A percentile compares a stretch with the other conserved stretches of the same genome.
Conservation (phyloP, 2,888 invertebrate genomes). For the Meliscaeva auricollis region DNA sequence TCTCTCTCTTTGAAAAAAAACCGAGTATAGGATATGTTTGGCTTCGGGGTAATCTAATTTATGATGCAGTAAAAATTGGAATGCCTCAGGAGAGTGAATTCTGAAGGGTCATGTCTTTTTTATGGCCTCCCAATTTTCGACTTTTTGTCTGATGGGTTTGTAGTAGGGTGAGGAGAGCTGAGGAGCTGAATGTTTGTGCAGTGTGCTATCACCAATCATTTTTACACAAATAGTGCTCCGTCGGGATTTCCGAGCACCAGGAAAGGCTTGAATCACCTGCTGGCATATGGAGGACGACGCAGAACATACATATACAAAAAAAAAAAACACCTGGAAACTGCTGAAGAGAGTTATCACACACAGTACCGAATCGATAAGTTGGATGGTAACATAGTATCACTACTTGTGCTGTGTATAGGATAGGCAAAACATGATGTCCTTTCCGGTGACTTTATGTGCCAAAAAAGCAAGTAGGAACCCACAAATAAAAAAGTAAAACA, state of each 20-base stretch:
- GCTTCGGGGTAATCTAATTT: conserved; percentile 81
- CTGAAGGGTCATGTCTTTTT: conserved; percentile 76
- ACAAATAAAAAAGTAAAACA: conserved; percentile 25
- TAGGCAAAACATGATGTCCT: conserved; percentile 54
- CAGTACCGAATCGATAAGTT: conserved; percentile 60
- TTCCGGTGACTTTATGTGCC: conserved; percentile 52
- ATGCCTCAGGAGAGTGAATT: conserved; percentile 80
- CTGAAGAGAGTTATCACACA: conserved; percentile 65
- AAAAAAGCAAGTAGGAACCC: conserved; percentile 41
- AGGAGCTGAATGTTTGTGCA: conserved; percentile 50
- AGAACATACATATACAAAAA: conserved; percentile 27
- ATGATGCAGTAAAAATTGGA: conserved; percentile 82
- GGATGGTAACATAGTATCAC: conserved; percentile 22
- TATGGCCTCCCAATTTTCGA: conserved; percentile 61
- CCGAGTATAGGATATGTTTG: conserved; percentile 59
- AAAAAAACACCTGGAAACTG: conserved; percentile 51
- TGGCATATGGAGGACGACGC: conserved; percentile 26
- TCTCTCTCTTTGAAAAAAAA: conserved; percentile 3
- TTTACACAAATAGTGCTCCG: conserved; percentile 72
- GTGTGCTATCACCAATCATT: conserved; percentile 74
- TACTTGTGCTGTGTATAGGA: conserved; percentile 33
- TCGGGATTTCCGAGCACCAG: conserved; percentile 55
- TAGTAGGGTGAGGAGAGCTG: not conserved
- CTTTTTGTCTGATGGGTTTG: conserved; percentile 35
- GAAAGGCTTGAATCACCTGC: conserved; percentile 71